These are phyloP conservation scores for Dicranocentrus wangi DNA, from an alignment of 2,888 invertebrate species.

Conservation along the genomic window DNA sequence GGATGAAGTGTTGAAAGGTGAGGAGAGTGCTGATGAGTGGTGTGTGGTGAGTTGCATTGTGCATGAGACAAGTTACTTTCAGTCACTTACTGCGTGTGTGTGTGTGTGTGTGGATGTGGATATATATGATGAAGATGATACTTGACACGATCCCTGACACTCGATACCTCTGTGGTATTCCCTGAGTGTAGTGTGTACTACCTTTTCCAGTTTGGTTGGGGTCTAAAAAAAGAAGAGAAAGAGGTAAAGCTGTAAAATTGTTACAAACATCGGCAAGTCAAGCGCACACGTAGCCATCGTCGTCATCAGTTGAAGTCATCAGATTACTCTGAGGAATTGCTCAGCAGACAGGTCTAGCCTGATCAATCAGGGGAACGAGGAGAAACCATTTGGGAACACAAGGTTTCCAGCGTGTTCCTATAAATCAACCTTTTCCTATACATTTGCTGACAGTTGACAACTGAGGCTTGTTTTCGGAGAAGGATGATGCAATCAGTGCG, in stretches of 20 bases:
- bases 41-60: neutral
- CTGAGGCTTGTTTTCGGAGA: neutral
- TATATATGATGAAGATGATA: slow-evolving; percentile 60
- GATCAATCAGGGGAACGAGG: slow-evolving; percentile 21
- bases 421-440: slow-evolving; percentile 39
- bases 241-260: too few relatives aligned
- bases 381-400: neutral
- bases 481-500: slow-evolving; percentile 44
- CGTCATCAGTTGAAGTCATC: slow-evolving; percentile 28
- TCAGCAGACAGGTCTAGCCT: slow-evolving; percentile 26
- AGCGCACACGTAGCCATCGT: neutral
- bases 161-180: slow-evolving; percentile 39
- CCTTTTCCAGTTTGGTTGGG: too few relatives aligned
- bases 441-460: slow-evolving; percentile 29
- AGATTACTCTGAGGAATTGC: slow-evolving; percentile 56
- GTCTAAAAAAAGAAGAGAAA: too few relatives aligned
- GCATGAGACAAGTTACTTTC: slow-evolving; percentile 35
- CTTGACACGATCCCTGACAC: slow-evolving; percentile 62
- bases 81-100: neutral
- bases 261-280: too few relatives aligned
- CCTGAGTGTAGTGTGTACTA: too few relatives aligned
- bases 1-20: slow-evolving; percentile 49
- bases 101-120: neutral
- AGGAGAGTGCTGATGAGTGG: too few relatives aligned
- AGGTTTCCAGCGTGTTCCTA: neutral